Evolutionary conservation across 2,797 vertebrate species (phyloP).

Genomic region (Sternotherus odoratus): DNA sequence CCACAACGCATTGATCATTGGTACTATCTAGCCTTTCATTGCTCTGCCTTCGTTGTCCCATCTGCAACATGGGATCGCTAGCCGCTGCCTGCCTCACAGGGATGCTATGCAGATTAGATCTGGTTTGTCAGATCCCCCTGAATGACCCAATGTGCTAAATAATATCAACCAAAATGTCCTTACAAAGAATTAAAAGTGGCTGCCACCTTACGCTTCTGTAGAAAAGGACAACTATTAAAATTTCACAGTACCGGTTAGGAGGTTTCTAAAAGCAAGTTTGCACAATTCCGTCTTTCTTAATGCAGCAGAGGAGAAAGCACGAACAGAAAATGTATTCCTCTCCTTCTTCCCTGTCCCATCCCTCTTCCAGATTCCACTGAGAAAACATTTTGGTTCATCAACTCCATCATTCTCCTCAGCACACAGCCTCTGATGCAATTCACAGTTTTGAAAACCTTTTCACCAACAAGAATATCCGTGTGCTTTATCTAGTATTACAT

Average conservation of each 20-base stretch:
- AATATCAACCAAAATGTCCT: not conserved
- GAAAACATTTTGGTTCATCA: not conserved
- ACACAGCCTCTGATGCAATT: not conserved
- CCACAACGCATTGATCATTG: not conserved
- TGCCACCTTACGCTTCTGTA: rapidly evolving
- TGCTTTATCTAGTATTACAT: not conserved
- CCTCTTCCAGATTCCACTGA: not conserved
- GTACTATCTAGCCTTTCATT: not conserved
- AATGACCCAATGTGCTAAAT: not conserved
- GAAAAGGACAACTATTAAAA: not conserved
- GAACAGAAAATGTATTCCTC: not conserved
- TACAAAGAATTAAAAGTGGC: not conserved
- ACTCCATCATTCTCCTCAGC: not conserved
- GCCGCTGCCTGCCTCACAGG: not conserved
- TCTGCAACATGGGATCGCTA: not conserved
- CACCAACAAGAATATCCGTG: conserved; percentile 7
- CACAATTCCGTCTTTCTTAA: rapidly evolving
- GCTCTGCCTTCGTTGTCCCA: not conserved
- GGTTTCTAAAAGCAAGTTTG: not conserved
- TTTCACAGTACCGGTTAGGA: not conserved
- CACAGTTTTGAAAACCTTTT: not conserved
- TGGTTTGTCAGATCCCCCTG: not conserved
- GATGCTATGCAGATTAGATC: conserved; percentile 10
- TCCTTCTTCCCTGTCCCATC: rapidly evolving
- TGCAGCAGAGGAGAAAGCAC: not conserved